Evolutionary conservation across 2,113 vertebrate genomes (phyloP), one percentile per base, ranked within the genome.

Genomic region (Prionailurus bengalensis): DNA sequence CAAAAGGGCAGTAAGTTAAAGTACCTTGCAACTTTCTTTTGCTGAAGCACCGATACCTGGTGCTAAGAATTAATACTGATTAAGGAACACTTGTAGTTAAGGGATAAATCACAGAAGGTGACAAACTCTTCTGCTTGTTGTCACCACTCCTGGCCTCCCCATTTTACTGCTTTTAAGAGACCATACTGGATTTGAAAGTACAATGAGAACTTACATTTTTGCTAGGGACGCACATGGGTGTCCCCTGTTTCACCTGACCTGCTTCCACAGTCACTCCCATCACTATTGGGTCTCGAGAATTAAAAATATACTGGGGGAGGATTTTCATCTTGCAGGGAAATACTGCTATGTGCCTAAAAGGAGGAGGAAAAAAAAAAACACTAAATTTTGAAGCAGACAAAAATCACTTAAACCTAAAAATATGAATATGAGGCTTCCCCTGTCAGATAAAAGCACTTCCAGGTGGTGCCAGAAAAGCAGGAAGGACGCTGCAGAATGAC

Each of bases 221-320:
- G 98, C 98, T 99, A 33, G 99, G 99, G 76, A 99, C 99, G 23
- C 99, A 99, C 95, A 99, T 98, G 1, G 99, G 99, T 23, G 99
- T 99, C 9, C 99, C 99, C 68, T 99, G 99, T 63, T 99, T 99
- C 89, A 99, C 98, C 65, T 99, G 99, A 0, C 99, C 99, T 0
- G 99, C 99, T 84, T 99, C 99, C 86, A 99, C 98, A 1, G 97
- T 95, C 0, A 99, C 99, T 0, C 99, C 99, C 99, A 99, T 99
- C 97, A 99, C 99, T 91, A 99, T 99, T 45, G 99, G 99, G 94
- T 99, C 99, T 97, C 99, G 99, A 97, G 99, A 99, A 99, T 99
- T 99, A 95, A 99, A 99, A 98, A 99, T 99, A 97, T 99, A 99
- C 98, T 99, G 99, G 88, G 99, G 99, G 33, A 99, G 99, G 92